Evolutionary conservation across 2,797 vertebrate genomes (phyloP), one percentile per base, ranked within the genome.

Genomic region (Sphenodon punctatus): DNA sequence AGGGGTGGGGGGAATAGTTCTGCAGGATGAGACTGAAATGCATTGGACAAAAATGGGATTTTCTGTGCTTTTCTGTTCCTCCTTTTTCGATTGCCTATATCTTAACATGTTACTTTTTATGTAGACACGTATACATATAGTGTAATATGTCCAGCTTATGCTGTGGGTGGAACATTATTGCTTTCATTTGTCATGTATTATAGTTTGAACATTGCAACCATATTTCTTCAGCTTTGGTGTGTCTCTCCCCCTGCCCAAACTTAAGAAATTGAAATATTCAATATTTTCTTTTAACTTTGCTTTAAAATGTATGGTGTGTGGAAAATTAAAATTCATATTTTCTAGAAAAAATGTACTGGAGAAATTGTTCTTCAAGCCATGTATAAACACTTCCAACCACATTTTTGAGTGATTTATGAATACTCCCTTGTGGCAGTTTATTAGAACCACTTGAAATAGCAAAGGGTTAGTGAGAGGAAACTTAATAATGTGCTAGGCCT

Each of bases 391-490:
- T 89, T 36, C 27, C 58, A 74, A 32, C 27, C 59, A 82, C 84
- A 74, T 23, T 90, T 72, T 42, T 71, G 36, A 86, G 55, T 84
- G 87, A 88, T 91, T 90, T 89, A 76, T 85, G 86, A 83, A 72
- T 73, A 87, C 80, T 75, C 53, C 59, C 75, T 79, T 66, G 68
- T 87, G 88, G 42, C 45, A 88, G 1, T 82, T 75, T 75, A 68
- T 92, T 88, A 85, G 82, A 88, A 85, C 25, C 78, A 58, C 56
- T 91, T 91, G 71, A 72, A 86, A 80, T 22, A 86, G 72, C 67
- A 86, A 76, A 89, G 74, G 36, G 4, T 59, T 76, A 80, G 78
- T 60, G 58, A 78, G 49, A 67, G 90, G 84, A 84, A 86, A 49
- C 38, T 61, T 59, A 87, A 74, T 67, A 48, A 55, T 71, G 25